phyloP scores from a whole-genome alignment of 2,888 invertebrate genomes.

The Iselma pallidipennis region DNA sequence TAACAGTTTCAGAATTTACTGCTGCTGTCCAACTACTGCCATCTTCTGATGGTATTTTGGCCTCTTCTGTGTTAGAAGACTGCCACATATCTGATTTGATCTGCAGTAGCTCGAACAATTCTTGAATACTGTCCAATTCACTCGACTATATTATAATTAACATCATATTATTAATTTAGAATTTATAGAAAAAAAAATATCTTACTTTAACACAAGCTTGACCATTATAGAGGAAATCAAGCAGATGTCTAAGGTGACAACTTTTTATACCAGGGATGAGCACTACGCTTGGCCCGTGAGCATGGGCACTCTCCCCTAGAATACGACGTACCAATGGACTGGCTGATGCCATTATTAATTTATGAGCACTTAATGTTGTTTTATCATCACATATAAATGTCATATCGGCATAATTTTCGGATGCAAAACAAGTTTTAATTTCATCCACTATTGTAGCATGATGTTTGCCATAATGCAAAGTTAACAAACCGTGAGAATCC shows the following conservation, averaged over 20 bases:
- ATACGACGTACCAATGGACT: slow-evolving; percentile 82
- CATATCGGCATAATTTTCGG: slow-evolving; percentile 85
- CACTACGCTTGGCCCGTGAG: slow-evolving; percentile 75
- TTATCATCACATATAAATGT: slow-evolving; percentile 85
- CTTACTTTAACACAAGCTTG: slow-evolving; percentile 78
- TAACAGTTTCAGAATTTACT: slow-evolving; percentile 42
- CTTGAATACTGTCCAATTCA: slow-evolving; percentile 82
- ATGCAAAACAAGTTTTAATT: slow-evolving; percentile 85
- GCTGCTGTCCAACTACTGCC: slow-evolving; percentile 57
- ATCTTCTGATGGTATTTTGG: slow-evolving; percentile 48
- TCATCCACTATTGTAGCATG: slow-evolving; percentile 90
- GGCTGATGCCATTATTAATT: slow-evolving; percentile 84
- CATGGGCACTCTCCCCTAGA: slow-evolving; percentile 71
- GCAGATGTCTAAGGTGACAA: slow-evolving; percentile 77
- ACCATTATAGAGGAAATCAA: slow-evolving; percentile 85
- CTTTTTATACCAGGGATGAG: slow-evolving; percentile 84
- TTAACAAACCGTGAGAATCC: slow-evolving; percentile 74
- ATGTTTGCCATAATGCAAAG: slow-evolving; percentile 92
- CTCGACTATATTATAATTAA: slow-evolving; percentile 63
- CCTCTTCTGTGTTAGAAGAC: slow-evolving; percentile 52
- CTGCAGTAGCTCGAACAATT: slow-evolving; percentile 79
- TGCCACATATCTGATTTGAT: slow-evolving; percentile 83
- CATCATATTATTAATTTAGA: slow-evolving; percentile 14
- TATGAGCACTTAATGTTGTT: slow-evolving; percentile 79
- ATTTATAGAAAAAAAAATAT: slow-evolving; percentile 19